These are phyloP conservation scores for Orchestes rusci DNA, from an alignment of 2,888 invertebrate genomes.

Conservation along the genomic window DNA sequence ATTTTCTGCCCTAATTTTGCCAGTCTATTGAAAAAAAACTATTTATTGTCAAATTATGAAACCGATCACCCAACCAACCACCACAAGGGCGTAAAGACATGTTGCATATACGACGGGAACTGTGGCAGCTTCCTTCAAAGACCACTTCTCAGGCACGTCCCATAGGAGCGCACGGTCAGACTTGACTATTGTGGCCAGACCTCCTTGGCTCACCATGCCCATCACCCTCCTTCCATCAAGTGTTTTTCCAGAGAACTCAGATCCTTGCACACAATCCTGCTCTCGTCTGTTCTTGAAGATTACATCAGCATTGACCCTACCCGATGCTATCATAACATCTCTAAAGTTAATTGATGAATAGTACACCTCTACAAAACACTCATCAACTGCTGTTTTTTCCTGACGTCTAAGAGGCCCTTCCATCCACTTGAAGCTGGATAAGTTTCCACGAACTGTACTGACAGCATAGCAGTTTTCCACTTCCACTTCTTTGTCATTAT, in stretches of 20 bases:
- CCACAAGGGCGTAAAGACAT: conserved; percentile 29
- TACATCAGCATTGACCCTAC: conserved; percentile 77
- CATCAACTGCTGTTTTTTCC: conserved; percentile 7
- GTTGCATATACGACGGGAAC: conserved; percentile 56
- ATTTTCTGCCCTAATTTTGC: conserved; percentile 35
- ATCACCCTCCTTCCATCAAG: conserved; percentile 36
- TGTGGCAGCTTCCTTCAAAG: conserved; percentile 52
- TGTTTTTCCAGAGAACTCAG: conserved; percentile 56
- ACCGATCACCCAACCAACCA: conserved; percentile 25
- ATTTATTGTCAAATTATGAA: background rate
- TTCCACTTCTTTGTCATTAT: conserved; percentile 44
- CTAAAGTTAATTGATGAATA: conserved; percentile 82
- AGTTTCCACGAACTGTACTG: conserved; percentile 72
- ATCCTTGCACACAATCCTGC: conserved; percentile 61
- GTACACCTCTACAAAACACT: conserved; percentile 37
- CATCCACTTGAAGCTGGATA: conserved; percentile 77
- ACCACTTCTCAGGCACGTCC: conserved; percentile 50
- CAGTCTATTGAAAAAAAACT: conserved; percentile 22
- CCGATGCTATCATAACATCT: conserved; percentile 91
- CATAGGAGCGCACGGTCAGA: conserved; percentile 44
- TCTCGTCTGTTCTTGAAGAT: conserved; percentile 59
- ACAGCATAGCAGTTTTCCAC: conserved; percentile 70
- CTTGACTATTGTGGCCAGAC: conserved; percentile 50
- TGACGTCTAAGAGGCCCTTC: conserved; percentile 52
- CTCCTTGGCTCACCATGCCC: conserved; percentile 46